phyloP scores from a whole-genome alignment of 2,113 vertebrate genomes.

The Electrona antarctica region DNA sequence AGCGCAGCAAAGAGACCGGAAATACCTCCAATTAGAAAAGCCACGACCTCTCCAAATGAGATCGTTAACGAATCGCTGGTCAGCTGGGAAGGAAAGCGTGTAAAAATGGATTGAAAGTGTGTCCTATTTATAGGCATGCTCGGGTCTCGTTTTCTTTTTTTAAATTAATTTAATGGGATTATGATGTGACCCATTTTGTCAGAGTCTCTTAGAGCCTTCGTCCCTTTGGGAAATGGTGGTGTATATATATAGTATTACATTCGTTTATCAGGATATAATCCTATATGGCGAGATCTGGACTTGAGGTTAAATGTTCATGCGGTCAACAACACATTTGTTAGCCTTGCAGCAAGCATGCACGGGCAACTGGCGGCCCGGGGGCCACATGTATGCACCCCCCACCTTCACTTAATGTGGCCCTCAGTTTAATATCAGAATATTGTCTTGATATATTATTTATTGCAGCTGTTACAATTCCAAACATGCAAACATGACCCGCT shows the following conservation, averaged over 20 bases:
- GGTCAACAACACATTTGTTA: background rate
- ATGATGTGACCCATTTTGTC: slow-evolving; percentile 68
- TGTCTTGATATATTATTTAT: too few relatives aligned
- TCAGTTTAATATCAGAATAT: too few relatives aligned
- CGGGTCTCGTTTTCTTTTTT: slow-evolving; percentile 29
- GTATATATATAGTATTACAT: slow-evolving; percentile 35
- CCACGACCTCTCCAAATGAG: slow-evolving; percentile 70
- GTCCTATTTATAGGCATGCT: slow-evolving; percentile 55
- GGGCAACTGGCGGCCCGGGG: too few relatives aligned
- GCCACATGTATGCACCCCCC: background rate
- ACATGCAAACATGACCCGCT: too few relatives aligned
- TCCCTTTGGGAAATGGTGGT: slow-evolving; percentile 44
- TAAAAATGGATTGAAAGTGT: slow-evolving; percentile 50
- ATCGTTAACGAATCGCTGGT: slow-evolving; percentile 66
- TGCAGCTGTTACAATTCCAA: too few relatives aligned
- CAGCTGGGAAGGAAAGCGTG: slow-evolving; percentile 60
- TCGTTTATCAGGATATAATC: background rate
- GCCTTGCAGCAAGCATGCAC: background rate
- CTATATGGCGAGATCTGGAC: background rate
- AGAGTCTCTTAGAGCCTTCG: slow-evolving; percentile 54
- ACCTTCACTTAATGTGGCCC: too few relatives aligned
- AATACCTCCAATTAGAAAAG: slow-evolving; percentile 68
- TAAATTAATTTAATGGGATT: slow-evolving; percentile 55
- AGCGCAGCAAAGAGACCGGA: slow-evolving; percentile 42
- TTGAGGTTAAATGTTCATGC: slow-evolving; percentile 2